Base-by-base conservation (phyloP, 2,888 invertebrate species). In the Isoperla grammatica region DNA sequence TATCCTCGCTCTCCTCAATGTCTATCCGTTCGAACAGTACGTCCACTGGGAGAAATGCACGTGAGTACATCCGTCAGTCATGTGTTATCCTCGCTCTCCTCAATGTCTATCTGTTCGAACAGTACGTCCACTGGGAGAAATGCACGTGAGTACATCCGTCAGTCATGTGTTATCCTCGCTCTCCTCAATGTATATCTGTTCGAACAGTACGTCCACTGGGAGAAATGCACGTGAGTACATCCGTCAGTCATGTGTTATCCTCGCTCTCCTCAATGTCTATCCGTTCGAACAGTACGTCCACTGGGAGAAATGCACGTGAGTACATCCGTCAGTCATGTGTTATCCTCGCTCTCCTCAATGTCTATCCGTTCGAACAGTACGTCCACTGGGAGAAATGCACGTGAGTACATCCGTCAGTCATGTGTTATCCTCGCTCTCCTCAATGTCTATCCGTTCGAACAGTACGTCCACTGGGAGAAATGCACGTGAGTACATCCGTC, bases 261-360 rank as follows among this genome's bases (percentile, higher is more conserved):
- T n/a, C n/a, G n/a, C 94, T 0, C 79, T 94, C 1, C 79, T 94
- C 3, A 94, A 94, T 76, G 81, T 94, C 69, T 92, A 93, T 72
- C 94, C 94, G 0, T 95, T 93, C 70, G 93, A 94, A 72, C 94
- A 95, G 73, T 93, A 93, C 74, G 90, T 95, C 8, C 93, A 94
- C 73, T 87, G 91, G 85, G 93, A 94, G 76, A 90, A 91, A 69
- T 92, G 95, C 76, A 88, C 90, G 67, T 80, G 67, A 76, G 79
- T 75, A 60, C 37, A n/a, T n/a, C n/a, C n/a, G n/a, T n/a, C n/a
- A n/a, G n/a, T n/a, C n/a, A n/a, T n/a, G n/a, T n/a, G n/a, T n/a
- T n/a, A n/a, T n/a, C n/a, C n/a, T n/a, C n/a, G n/a, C 94, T 0
- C 79, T 94, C 1, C 79, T 94, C 3, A 94, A 94, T 76, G 81